Evolutionary conservation across 2,113 vertebrate species (phyloP).

Genomic region (Microcebus jonahi): DNA sequence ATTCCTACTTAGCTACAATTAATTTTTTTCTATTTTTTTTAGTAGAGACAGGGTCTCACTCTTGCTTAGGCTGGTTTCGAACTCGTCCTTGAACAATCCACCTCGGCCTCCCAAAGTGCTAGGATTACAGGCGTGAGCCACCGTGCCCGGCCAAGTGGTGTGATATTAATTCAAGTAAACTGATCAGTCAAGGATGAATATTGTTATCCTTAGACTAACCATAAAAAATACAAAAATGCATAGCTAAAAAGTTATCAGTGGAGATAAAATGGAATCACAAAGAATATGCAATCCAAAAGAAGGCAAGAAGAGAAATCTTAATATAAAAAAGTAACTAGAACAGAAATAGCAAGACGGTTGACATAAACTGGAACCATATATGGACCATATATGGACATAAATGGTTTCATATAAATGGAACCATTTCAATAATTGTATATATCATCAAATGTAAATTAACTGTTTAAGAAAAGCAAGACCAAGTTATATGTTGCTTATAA

Average conservation of each 20-base stretch:
- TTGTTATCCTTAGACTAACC: neutral
- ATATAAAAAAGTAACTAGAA: neutral
- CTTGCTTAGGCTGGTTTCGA: too few species aligned
- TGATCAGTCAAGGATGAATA: neutral
- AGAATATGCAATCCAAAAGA: neutral
- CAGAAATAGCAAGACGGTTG: neutral
- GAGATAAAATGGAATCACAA: neutral
- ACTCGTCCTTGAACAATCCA: too few species aligned
- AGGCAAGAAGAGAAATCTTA: neutral
- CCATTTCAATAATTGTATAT: neutral
- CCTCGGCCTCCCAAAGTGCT: too few species aligned
- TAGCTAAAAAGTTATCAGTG: neutral
- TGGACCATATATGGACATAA: too few species aligned
- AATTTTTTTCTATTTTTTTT: too few species aligned
- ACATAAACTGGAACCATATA: too few species aligned
- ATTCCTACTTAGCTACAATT: too few species aligned
- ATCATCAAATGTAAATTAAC: neutral
- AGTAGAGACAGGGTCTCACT: too few species aligned
- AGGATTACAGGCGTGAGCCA: too few species aligned
- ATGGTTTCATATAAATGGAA: neutral
- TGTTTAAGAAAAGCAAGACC: neutral
- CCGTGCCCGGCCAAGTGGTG: neutral
- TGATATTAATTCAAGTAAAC: neutral
- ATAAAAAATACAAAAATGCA: neutral
- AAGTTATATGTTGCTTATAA: neutral